Conservation (phyloP, 2,797 vertebrate genomes). For the Coendou prehensilis region DNA sequence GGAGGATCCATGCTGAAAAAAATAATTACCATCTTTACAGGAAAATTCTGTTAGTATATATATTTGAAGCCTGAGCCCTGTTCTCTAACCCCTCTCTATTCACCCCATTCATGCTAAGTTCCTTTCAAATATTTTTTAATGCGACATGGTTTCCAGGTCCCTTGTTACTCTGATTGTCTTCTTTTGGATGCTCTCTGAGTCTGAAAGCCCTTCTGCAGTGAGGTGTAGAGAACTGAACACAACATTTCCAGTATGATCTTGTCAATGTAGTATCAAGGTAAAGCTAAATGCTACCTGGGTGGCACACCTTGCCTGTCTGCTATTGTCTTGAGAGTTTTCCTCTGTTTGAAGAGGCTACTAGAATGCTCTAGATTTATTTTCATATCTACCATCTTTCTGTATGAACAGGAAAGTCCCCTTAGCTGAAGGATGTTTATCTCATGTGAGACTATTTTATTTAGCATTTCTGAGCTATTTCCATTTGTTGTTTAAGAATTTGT, state of each 20-base stretch:
- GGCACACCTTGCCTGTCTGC: not conserved
- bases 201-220: not conserved
- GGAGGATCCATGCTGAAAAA: not conserved
- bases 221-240: not conserved
- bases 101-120: not conserved
- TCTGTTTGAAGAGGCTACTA: not conserved
- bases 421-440: not conserved
- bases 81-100: not conserved
- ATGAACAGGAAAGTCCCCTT: constrained; percentile 1
- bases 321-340: not conserved
- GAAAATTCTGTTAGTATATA: not conserved
- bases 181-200: not conserved
- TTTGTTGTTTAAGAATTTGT: constrained; percentile 40
- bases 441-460: constrained; percentile 41
- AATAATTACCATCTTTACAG: not conserved
- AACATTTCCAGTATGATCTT: not conserved
- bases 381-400: not conserved
- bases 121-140: constrained; percentile 43
- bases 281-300: not conserved
- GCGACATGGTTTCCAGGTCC: not conserved
- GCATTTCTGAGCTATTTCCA: constrained; percentile 18
- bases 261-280: not conserved
- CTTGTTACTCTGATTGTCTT: constrained; percentile 17
- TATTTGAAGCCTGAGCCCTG: not conserved
- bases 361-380: constrained; percentile 33